Evolutionary conservation across 2,888 invertebrate genomes (phyloP).

Genomic region (Tetragonula carbonaria): DNA sequence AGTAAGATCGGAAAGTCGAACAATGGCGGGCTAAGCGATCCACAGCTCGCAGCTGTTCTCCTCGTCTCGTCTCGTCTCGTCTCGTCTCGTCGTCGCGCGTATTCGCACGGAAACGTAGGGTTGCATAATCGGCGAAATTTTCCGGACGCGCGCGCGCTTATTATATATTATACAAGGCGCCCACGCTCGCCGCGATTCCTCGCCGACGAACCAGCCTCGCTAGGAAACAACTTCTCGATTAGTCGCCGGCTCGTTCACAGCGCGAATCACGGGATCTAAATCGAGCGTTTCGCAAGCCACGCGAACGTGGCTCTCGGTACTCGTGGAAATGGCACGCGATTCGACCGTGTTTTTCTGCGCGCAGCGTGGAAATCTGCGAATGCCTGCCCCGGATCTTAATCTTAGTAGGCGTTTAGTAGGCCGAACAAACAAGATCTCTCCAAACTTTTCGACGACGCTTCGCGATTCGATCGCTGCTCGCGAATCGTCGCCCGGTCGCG

Average conservation of each 20-base stretch:
- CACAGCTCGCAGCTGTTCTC: slow-evolving; percentile 5
- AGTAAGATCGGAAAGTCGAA: neutral
- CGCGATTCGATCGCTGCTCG: neutral
- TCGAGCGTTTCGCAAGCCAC: neutral
- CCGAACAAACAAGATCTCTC: slow-evolving; percentile 42
- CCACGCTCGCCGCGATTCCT: slow-evolving; percentile 13
- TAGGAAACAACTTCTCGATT: neutral
- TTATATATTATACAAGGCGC: slow-evolving; percentile 52
- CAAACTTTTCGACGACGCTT: neutral
- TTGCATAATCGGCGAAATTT: slow-evolving; percentile 49
- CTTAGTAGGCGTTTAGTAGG: slow-evolving; percentile 45
- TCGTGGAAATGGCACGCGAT: slow-evolving; percentile 6
- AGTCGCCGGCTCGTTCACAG: neutral
- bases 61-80: neutral
- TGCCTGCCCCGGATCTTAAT: slow-evolving; percentile 34
- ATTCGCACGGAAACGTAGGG: slow-evolving; percentile 13
- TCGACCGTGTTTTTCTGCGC: neutral
- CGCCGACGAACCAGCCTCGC: neutral
- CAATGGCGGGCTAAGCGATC: slow-evolving; percentile 24
- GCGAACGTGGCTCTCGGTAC: neutral
- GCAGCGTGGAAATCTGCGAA: slow-evolving; percentile 36
- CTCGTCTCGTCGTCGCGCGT: neutral
- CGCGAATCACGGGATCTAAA: slow-evolving; percentile 17
- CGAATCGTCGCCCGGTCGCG: slow-evolving; percentile 1
- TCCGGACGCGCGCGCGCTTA: slow-evolving; percentile 26